Evolutionary conservation across 2,888 invertebrate species (phyloP), one percentile per base, ranked within the genome.

Genomic region (Lycocerus yunnanus): DNA sequence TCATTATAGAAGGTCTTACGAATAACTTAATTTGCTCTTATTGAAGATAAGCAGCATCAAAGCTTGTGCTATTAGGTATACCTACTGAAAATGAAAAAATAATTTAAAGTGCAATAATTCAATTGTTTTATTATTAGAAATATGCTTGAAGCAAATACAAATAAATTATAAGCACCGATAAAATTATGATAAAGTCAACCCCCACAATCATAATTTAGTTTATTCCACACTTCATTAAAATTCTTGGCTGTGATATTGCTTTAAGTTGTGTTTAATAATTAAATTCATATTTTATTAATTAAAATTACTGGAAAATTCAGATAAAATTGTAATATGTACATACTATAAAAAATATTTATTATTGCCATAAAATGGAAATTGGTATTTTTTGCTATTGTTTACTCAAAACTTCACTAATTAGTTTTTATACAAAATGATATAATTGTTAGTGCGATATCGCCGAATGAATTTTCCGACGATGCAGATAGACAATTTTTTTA

Each of bases 81-180:
- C 6, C 6, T 21, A 21, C 21, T 21, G 9, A 21, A 21, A 21
- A 8, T 21, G 6, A 43, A 6, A 43, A 43, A 43, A 43, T n/a
- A 43, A 43, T 43, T 43, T 16, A 13, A 20, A 14, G 4, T 10
- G 20, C 13, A 68, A 13, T 58, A 59, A 15, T 68, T 20, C 59
- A n/a, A 27, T 68, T 68, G 68, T 58, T 68, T 68, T 59, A 59
- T 67, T 14, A 43, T 14, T 11, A n/a, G 58, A 58, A 16, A 16
- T 16, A 8, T n/a, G 16, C 20, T 20, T 16, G 8, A 68, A 24
- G 68, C 15, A 21, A 21, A 68, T 68, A 60, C 21, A 68, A 68
- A 68, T 68, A n/a, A 68, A 68, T 68, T 68, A 68, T 21, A 68
- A 68, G 14, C 60, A 60, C 60, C 21, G 68, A 68, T 68, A 68